Evolutionary conservation across 2,113 vertebrate species (phyloP), one percentile per base, ranked within the genome.

Genomic region (Sinosuthora webbiana): DNA sequence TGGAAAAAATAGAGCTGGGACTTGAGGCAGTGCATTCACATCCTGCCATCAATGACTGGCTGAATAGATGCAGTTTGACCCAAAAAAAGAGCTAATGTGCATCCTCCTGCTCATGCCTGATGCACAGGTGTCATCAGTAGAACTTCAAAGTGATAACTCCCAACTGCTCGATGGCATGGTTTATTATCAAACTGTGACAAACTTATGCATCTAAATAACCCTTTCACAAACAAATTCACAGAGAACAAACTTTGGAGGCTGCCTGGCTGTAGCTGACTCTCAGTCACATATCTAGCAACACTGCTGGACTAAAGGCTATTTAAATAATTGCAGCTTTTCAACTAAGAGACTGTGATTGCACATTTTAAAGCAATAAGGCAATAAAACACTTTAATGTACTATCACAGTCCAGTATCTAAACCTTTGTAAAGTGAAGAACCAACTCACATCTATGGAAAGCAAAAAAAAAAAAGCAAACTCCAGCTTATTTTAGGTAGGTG

Each of bases 401-500:
- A 13, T 31, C 22, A 47, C 23, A 37, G 30, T 19, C 10, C 41
- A 69, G 11, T 31, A 37, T 28, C 65, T 86, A 69, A 82, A 56
- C 19, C 41, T 89, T 31, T 83, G 12, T 50, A 41, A 91, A 77
- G 42, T 28, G n/a, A 91, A 70, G 33, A 64, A 60, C 23, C 0
- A 0, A 41, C 8, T 55, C 2, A 3, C 4, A 1, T 35, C 73
- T 44, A 15, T 35, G 11, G 3, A 2, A 7, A 20, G n/a, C n/a
- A 56, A 70, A 52, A 55, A 25, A 60, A 19, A 13, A 21, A 37
- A 33, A 39, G 4, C 16, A 10, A 64, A 42, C 7, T 69, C 16
- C 35, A 74, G 28, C 16, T 60, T 55, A 41, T 82, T 89, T 86
- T 18, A 52, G 22, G 35, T 30, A 86, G 60, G 50, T 10, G 8